These are phyloP conservation scores for Catocala fraxini DNA, from an alignment of 2,888 invertebrate species.

Conservation along the genomic window DNA sequence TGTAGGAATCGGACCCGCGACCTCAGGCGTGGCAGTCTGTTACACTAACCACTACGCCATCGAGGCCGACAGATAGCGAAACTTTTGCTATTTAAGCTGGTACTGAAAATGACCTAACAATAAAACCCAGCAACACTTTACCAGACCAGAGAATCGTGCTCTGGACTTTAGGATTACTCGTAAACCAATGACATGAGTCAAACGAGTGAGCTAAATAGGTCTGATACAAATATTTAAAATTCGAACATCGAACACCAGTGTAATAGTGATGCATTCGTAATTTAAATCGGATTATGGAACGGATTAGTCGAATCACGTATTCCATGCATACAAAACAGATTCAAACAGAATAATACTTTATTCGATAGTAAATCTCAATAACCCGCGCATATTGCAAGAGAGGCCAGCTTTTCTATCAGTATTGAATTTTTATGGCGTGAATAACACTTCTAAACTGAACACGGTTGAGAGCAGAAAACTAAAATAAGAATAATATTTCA, in stretches of 20 bases:
- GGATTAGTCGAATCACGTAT: conserved; percentile 12
- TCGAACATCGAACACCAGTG: not conserved
- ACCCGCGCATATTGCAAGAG: not conserved
- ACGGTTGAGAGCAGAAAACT: conserved; percentile 2
- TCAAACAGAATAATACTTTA: conserved; percentile 4
- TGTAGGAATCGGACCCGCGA: too few relatives aligned
- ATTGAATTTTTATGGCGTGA: conserved; percentile 14
- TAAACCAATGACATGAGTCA: too few relatives aligned
- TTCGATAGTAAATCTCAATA: conserved; percentile 14
- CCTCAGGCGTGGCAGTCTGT: too few relatives aligned
- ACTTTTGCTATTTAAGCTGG: too few relatives aligned
- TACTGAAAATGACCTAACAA: too few relatives aligned
- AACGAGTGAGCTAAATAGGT: too few relatives aligned
- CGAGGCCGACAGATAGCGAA: too few relatives aligned
- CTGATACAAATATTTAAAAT: too few relatives aligned
- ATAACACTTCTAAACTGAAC: conserved; percentile 14
- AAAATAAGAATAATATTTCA: conserved; percentile 14
- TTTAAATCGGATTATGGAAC: conserved; percentile 9
- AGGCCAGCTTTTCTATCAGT: not conserved
- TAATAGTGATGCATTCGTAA: conserved; percentile 22
- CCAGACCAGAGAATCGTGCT: too few relatives aligned
- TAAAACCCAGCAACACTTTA: too few relatives aligned
- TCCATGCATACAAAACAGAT: conserved; percentile 18
- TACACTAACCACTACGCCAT: too few relatives aligned
- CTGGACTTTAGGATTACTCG: too few relatives aligned